These are phyloP conservation scores for Phalanger gymnotis DNA, from an alignment of 2,797 vertebrate species.

Conservation along the genomic window DNA sequence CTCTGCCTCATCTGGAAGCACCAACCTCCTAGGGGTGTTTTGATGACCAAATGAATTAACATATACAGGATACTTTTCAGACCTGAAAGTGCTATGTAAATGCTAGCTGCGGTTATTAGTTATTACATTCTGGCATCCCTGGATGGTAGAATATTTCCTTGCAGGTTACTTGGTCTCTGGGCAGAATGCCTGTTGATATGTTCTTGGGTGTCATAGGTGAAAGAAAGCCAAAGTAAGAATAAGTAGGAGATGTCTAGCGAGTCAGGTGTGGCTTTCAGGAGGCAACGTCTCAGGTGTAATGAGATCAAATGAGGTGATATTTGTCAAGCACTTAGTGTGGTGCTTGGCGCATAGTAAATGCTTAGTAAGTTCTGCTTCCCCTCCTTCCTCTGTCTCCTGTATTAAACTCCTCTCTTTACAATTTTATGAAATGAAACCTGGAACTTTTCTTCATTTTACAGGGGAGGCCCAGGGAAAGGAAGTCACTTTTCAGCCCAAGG, in stretches of 20 bases:
- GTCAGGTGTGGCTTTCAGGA: not conserved
- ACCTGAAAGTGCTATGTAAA: not conserved
- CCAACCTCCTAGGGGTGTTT: not conserved
- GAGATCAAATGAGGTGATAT: not conserved
- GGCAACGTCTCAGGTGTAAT: not conserved
- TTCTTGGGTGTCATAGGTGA: not conserved
- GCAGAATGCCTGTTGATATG: not conserved
- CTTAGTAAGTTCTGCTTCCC: not conserved
- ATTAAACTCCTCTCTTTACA: not conserved
- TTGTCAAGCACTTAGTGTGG: not conserved
- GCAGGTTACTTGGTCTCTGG: not conserved
- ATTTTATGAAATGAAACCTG: not conserved
- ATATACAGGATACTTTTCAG: not conserved
- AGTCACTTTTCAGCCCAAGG: too few species aligned
- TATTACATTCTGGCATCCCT: not conserved
- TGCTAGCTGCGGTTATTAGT: not conserved
- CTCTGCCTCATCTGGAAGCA: not conserved
- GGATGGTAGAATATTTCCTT: not conserved
- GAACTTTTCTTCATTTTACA: not conserved
- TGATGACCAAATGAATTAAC: not conserved
- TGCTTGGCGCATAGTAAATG: not conserved
- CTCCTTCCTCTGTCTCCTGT: not conserved
- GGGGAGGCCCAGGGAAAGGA: not conserved
- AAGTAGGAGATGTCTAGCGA: not conserved
- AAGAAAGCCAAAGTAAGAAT: not conserved